Base-by-base conservation (phyloP, 2,113 vertebrate species). In the Sturnus vulgaris region DNA sequence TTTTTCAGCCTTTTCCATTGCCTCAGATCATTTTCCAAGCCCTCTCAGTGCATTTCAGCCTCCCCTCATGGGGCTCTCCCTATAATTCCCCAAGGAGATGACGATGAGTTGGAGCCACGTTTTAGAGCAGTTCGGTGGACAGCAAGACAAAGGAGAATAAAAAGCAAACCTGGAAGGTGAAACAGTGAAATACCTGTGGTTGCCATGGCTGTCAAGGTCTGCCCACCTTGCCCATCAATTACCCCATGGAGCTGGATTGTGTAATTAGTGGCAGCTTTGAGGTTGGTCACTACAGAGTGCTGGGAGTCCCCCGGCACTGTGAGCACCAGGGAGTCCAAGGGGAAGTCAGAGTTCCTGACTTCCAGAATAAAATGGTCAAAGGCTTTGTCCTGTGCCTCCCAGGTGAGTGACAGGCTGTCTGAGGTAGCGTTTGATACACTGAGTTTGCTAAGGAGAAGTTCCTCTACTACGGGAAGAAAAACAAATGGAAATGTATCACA, bases 341-440 rank as follows among this genome's bases (percentile, higher is more conserved):
- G 97, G 93, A 96, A 97, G 91, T 98, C 98, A 97, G 98, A 98
- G 96, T 98, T 98, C 97, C 98, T 98, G 97, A 99, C 97, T 97
- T 99, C 98, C 97, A 98, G 97, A 96, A 98, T 97, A 98, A 98
- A 99, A 82, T 97, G 97, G 97, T 98, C 98, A 98, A 99, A 98
- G 59, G 94, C 95, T 97, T 97, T 97, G 55, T 98, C 97, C 90
- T 96, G 94, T 20, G 97, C 98, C 97, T 97, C 97, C 98, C 98
- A 99, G 3, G 96, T 95, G 96, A 99, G 98, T 59, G 97, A 98
- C 82, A 98, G 88, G 96, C 98, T 98, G 98, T 98, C 98, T 97
- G 98, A 98, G 97, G 98, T 98, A 98, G 98, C 68, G 88, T 98
- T 98, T 97, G 98, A 98, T 96, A 98, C 95, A 97, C 95, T 98